phyloP scores from a whole-genome alignment of 2,888 invertebrate species.

The Stenotaenia linearis region DNA sequence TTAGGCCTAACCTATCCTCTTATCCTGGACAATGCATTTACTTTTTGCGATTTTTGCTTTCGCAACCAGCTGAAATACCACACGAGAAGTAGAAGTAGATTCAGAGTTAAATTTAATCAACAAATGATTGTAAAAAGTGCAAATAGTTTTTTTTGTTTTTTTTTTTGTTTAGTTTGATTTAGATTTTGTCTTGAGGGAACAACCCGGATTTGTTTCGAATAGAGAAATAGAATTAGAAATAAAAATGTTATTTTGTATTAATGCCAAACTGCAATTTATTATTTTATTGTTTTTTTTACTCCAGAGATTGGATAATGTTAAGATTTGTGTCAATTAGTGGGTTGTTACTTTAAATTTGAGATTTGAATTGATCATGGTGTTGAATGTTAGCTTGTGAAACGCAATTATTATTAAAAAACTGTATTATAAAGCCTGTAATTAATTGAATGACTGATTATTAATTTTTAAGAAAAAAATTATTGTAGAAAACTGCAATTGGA shows the following conservation, averaged over 20 bases:
- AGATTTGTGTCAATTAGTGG: no score
- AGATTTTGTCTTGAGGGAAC: no score
- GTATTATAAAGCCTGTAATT: not conserved
- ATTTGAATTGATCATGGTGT: not conserved
- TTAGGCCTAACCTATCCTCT: not conserved
- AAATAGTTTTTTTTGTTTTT: no score
- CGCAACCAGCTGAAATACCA: not conserved
- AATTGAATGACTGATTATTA: not conserved
- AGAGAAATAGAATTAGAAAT: no score
- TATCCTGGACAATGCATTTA: not conserved
- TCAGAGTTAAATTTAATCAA: not conserved
- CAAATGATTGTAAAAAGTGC: not conserved
- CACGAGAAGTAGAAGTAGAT: not conserved
- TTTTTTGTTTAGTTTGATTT: no score
- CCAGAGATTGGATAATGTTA: no score
- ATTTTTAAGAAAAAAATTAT: not conserved
- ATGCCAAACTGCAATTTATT: no score
- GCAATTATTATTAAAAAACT: not conserved
- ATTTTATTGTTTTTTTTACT: no score
- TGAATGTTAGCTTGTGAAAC: not conserved
- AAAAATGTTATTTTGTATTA: no score
- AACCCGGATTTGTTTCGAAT: no score
- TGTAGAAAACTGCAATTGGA: no score
- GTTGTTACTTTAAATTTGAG: no score
- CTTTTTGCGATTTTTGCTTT: not conserved